Base-by-base conservation (phyloP, 2,888 invertebrate species). In the Mallateleia sp. region DNA sequence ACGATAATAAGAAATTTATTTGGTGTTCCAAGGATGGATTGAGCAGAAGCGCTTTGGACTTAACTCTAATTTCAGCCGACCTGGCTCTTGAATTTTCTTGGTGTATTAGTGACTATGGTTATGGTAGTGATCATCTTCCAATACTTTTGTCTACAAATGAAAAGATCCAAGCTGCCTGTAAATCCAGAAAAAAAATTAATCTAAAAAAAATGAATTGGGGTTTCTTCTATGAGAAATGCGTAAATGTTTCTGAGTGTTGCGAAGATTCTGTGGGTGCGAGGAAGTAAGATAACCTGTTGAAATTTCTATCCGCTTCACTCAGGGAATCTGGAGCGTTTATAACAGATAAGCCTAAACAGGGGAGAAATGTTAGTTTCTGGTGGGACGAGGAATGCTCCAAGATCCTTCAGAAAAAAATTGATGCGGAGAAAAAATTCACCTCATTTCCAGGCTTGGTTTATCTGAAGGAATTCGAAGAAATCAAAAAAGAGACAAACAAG, bases 71-170 rank as follows among this genome's bases (percentile, higher is more conserved):
- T 0, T 77, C 75, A 5, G 7, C 15, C 14, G 66, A 81, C n/a
- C 0, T 81, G 15, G 47, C 67, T 0, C 2, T 50, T n/a, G 24
- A 66, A 0, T 74, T 28, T 28, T 15, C 0, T 28, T 58, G 66
- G 74, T n/a, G n/a, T n/a, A n/a, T n/a, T n/a, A n/a, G n/a, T n/a
- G 32, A 54, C 3, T 6, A 56, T 42, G 64, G 34, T 28, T 69
- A 42, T 47, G 42, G 25, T 0, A 81, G 66, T 28, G 72, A 81
- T 28, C 81, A 81, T 22, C n/a, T 74, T 1, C 81, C 81, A 5
- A 22, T 64, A 14, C 2, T 54, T 0, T 18, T 64, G 20, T 42
- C n/a, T 1, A 25, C 38, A 6, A 20, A 32, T n/a, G 5, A 34
- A 2, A 14, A 2, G 14, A 32, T 56, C 5, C 54, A 56, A 28